Conservation (phyloP, 2,797 vertebrate species). For the Psittacula derbiana region DNA sequence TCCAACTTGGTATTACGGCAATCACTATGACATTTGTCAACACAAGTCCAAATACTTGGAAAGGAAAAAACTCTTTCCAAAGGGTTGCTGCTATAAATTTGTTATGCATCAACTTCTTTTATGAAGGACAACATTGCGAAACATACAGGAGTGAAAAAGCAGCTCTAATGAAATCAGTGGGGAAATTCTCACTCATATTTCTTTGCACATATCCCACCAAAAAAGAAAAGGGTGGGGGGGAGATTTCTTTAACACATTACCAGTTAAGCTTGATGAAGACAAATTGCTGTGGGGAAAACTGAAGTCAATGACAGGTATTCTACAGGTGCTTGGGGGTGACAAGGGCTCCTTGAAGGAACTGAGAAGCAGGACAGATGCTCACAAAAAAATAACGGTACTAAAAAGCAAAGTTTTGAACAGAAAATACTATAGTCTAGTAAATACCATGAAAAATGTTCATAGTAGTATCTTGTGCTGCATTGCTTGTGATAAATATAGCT, state of each 20-base stretch:
- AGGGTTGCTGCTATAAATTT: background rate
- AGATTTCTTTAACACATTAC: background rate
- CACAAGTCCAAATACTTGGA: background rate
- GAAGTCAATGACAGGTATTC: background rate
- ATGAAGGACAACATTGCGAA: background rate
- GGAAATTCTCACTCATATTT: background rate
- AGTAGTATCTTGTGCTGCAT: background rate
- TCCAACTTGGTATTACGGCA: conserved; percentile 11
- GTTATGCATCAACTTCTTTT: background rate
- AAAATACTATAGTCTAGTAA: background rate
- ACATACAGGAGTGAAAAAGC: background rate
- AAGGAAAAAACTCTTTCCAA: background rate
- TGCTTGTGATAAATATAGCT: background rate
- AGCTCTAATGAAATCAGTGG: background rate
- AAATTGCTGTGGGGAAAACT: background rate
- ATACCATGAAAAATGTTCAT: background rate
- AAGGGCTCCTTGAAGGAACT: background rate
- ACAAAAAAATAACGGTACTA: background rate
- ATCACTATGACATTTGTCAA: conserved; percentile 21
- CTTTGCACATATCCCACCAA: background rate
- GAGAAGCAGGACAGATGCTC: background rate
- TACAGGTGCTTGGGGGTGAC: background rate
- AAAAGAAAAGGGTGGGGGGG: background rate
- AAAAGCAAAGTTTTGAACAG: background rate
- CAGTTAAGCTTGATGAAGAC: background rate